Percentiles rank a stretch among this genome's conserved stretches.
Conservation (phyloP, 2,888 invertebrate genomes). For the Cantharis nigra region DNA sequence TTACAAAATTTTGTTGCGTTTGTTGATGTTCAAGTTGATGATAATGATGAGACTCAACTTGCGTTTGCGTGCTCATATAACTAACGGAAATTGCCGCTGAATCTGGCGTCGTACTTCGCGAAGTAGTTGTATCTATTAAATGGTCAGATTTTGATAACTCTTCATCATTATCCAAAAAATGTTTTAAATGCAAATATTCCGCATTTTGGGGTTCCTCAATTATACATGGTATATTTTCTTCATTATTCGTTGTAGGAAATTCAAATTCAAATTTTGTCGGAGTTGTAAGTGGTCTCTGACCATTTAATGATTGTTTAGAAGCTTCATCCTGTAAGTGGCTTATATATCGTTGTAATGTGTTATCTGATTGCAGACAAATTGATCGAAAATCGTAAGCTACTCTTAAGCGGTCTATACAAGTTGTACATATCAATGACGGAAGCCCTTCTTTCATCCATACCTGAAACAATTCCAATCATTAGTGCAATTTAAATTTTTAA, state of each 20-base stretch:
- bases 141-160: constrained; percentile 43
- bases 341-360: constrained; percentile 45
- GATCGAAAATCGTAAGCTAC: constrained; percentile 51
- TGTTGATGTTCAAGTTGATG: constrained; percentile 16
- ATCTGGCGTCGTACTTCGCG: constrained; percentile 42
- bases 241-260: constrained; percentile 34
- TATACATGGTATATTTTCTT: constrained; percentile 37
- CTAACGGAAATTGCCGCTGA: constrained; percentile 22
- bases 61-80: constrained; percentile 25
- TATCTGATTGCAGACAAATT: constrained; percentile 48
- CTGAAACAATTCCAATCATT: constrained; percentile 30
- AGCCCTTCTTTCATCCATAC: constrained; percentile 49
- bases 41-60: constrained; percentile 18
- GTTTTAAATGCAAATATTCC: constrained; percentile 50
- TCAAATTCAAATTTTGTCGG: constrained; percentile 47
- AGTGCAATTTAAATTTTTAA: not conserved
- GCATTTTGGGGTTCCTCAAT: constrained; percentile 47
- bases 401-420: constrained; percentile 48
- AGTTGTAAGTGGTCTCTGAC: constrained; percentile 36
- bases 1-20: constrained; percentile 12
- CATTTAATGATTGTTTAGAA: constrained; percentile 28
- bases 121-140: constrained; percentile 37
- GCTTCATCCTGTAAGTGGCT: constrained; percentile 41
- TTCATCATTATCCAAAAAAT: constrained; percentile 51
- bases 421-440: constrained; percentile 48